Evolutionary conservation across 2,797 vertebrate genomes (phyloP).

Genomic region (Protonibea diacanthus): DNA sequence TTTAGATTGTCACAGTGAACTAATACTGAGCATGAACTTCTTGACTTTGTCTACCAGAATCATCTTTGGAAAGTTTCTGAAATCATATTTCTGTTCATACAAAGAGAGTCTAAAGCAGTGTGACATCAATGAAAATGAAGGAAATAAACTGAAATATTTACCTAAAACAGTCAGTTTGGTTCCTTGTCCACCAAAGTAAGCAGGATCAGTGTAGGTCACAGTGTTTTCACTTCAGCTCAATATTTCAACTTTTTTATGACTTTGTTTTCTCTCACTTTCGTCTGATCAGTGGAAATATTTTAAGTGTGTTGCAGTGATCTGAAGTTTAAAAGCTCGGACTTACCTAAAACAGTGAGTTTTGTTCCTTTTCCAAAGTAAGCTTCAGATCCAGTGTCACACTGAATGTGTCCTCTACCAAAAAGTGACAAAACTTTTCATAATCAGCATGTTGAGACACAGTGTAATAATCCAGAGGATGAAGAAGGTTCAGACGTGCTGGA

Average conservation of each 20-base stretch:
- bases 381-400: constrained; percentile 72
- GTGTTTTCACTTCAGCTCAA: constrained; percentile 57
- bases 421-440: constrained; percentile 14
- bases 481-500: constrained; percentile 13
- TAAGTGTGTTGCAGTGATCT: not conserved
- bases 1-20: not conserved
- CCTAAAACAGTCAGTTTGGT: constrained; percentile 77
- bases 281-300: not conserved
- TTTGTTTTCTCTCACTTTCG: constrained; percentile 4
- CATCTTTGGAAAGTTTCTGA: not conserved
- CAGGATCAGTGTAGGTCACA: constrained; percentile 51
- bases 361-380: constrained; percentile 77
- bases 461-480: constrained; percentile 23
- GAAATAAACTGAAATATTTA: constrained; percentile 45
- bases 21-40: no score
- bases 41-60: no score
- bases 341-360: constrained; percentile 76
- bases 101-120: not conserved
- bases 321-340: constrained; percentile 40
- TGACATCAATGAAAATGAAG: not conserved
- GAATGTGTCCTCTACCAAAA: constrained; percentile 67
- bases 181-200: constrained; percentile 76
- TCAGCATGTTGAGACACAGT: not conserved
- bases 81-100: not conserved
- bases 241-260: constrained; percentile 18